Base-by-base conservation (phyloP, 2,888 invertebrate genomes). In the Platycheirus albimanus region DNA sequence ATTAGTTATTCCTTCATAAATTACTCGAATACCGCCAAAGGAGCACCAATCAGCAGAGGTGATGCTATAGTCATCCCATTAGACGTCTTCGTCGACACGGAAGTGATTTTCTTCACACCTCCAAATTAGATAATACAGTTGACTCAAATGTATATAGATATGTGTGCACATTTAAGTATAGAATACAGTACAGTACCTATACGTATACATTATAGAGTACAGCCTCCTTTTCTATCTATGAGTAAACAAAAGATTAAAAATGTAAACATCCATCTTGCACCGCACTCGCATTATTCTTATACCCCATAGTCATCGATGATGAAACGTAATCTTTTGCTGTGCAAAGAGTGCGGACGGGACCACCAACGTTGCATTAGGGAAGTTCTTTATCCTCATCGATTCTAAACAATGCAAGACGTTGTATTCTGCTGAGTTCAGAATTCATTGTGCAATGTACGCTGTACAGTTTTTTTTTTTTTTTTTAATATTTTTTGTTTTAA, bases 401-500 rank as follows among this genome's bases (percentile, higher is more conserved):
- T 83, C 78, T 78, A 83, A 83, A 83, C 83, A 83, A 78, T 77
- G 61, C 33, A 56, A 69, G 69, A 78, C 64, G 51, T 56, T 77
- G 63, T 70, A 64, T 41, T 71, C 24, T 15, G 70, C 56, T 20
- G 70, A 66, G 64, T 43, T 51, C 75, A 51, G 66, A 45, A 79
- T 43, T 64, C 63, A 86, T 36, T 36, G n/a, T 20, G n/a, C n/a
- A n/a, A n/a, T n/a, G n/a, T n/a, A n/a, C n/a, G n/a, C n/a, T n/a
- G n/a, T n/a, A n/a, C n/a, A n/a, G n/a, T n/a, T n/a, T n/a, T n/a
- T n/a, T n/a, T 47, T 20, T 47, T 20, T 5, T 47, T 20, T 3
- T 47, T 4, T 20, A 20, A 20, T 47, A 54, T 47, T 17, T 85
- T 85, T 76, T 78, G 79, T 87, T 88, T 88, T 86, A 24, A 86